Evolutionary conservation across 2,888 invertebrate genomes (phyloP).

Genomic region (Drosophila monieri): DNA sequence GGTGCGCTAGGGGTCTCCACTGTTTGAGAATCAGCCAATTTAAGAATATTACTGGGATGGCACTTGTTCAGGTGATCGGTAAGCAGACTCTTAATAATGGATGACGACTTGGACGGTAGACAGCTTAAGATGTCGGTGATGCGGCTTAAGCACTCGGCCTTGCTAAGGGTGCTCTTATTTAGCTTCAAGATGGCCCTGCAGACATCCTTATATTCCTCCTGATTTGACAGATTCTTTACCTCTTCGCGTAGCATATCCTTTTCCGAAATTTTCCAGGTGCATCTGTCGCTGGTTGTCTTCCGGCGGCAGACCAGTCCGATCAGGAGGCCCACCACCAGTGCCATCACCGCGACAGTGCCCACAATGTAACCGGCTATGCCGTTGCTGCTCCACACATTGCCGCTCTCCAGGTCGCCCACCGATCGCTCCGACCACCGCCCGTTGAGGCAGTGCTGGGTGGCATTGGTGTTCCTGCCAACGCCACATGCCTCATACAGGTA

Average conservation of each 20-base stretch:
- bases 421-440: constrained; percentile 38
- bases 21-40: background rate
- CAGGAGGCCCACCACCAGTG: background rate
- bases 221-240: background rate
- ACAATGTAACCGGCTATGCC: background rate
- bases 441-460: constrained; percentile 73
- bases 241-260: background rate
- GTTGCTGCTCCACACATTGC: background rate
- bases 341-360: background rate
- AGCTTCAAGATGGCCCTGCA: constrained; percentile 1
- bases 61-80: constrained; percentile 3
- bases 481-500: constrained; percentile 82
- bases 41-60: constrained; percentile 2
- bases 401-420: background rate
- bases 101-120: background rate
- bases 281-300: background rate
- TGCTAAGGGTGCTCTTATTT: background rate
- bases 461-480: constrained; percentile 29
- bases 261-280: background rate
- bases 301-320: background rate
- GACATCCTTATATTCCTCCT: background rate
- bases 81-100: constrained; percentile 8
- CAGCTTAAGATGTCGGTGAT: background rate
- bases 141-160: background rate
- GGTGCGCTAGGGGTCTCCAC: constrained; percentile 40